A percentile compares a stretch with the other conserved stretches of the same genome.
Evolutionary conservation across 2,797 vertebrate genomes (phyloP).

Genomic region (Pangasius krempfi): DNA sequence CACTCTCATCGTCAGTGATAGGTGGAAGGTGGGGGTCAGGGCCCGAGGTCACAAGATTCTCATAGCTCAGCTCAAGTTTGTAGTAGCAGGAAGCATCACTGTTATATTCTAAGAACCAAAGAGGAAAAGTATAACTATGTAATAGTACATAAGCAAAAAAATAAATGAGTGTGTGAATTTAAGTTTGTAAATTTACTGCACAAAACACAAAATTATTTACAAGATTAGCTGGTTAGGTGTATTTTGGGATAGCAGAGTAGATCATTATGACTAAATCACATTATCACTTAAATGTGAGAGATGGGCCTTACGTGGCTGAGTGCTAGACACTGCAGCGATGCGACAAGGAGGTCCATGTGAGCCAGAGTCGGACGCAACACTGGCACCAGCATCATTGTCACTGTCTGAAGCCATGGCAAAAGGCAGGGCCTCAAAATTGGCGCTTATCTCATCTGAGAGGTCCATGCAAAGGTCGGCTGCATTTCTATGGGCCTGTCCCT

Average conservation of each 20-base stretch:
- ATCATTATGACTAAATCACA: neutral
- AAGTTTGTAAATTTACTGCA: neutral
- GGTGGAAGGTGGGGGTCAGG: conserved; percentile 91
- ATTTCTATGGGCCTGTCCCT: conserved; percentile 96
- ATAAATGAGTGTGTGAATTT: neutral
- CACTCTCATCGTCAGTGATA: conserved; percentile 94
- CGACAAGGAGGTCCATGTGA: conserved; percentile 93
- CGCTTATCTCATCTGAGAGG: conserved; percentile 96
- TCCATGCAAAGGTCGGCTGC: conserved; percentile 95
- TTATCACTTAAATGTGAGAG: neutral
- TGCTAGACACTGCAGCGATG: conserved; percentile 89
- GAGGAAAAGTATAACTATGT: neutral
- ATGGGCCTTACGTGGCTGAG: conserved; percentile 85
- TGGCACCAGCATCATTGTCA: conserved; percentile 95
- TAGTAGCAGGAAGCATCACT: conserved; percentile 93
- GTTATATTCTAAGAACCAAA: conserved; percentile 85
- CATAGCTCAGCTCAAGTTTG: conserved; percentile 95
- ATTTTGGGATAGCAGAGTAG: neutral
- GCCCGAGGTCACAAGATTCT: conserved; percentile 94
- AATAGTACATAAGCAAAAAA: neutral
- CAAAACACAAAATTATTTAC: neutral
- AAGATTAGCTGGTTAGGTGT: neutral
- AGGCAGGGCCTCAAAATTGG: conserved; percentile 97
- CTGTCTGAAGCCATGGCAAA: conserved; percentile 99
- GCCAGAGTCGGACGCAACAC: conserved; percentile 92